Evolutionary conservation across 1,140 invertebrate species (phyloP).

Genomic region (Trachymyrmex septentrionalis): DNA sequence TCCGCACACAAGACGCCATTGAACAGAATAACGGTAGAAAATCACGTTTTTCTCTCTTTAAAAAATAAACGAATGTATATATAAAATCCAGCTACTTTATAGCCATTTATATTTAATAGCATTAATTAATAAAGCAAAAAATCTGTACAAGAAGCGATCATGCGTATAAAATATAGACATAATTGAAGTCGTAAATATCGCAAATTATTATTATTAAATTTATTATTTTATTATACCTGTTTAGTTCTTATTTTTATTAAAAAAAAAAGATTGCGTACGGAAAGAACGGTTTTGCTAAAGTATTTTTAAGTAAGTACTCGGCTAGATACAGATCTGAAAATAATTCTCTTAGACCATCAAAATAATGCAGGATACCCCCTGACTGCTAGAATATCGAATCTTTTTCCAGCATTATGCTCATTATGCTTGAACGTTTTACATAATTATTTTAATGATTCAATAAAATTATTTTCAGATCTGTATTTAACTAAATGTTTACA

Average conservation of each 20-base stretch:
- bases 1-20: background rate
- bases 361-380: too few relatives aligned
- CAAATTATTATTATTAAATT: background rate
- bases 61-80: background rate
- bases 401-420: too few relatives aligned
- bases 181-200: background rate
- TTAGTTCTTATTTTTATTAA: background rate
- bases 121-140: background rate
- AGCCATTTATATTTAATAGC: background rate
- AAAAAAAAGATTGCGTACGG: background rate
- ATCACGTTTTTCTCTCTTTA: background rate
- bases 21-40: conserved; percentile 12
- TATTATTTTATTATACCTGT: background rate
- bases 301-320: too few relatives aligned
- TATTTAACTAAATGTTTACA: too few relatives aligned
- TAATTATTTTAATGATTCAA: too few relatives aligned
- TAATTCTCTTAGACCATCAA: too few relatives aligned
- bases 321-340: too few relatives aligned
- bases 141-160: background rate
- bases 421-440: too few relatives aligned
- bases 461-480: too few relatives aligned
- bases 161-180: background rate
- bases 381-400: too few relatives aligned
- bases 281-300: too few relatives aligned
- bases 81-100: background rate